Base-by-base conservation (phyloP, 2,797 vertebrate genomes). In the Crax fasciolata region DNA sequence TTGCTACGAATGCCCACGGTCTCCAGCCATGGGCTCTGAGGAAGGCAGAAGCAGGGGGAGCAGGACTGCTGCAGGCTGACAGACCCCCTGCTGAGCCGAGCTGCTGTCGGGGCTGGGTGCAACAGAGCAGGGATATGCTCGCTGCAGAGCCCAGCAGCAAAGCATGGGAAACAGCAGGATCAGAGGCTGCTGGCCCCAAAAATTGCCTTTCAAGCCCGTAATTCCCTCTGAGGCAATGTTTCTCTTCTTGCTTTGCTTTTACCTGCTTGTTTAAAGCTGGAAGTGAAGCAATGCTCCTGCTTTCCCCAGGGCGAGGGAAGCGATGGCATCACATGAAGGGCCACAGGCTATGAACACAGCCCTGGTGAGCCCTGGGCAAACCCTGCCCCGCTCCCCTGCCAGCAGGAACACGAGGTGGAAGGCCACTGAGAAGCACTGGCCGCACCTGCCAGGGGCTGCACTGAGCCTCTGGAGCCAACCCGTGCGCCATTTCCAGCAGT, bases 311-410 rank as follows among this genome's bases (percentile, higher is more conserved):
- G 28, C 7, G 11, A 76, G 18, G 61, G 79, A 11, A 2, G 1
- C 0, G 3, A 21, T 17, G 28, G 9, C 35, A 35, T 61, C 7
- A 10, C 2, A 0, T 2, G 6, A 14, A 58, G 44, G 63, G 19
- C 48, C 39, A 28, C 39, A 39, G 32, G 18, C 49, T 73, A 72
- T 13, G 39, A 46, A 79, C 21, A 28, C 5, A 43, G 38, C 2
- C 17, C 46, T 0, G 0, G 6, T 3, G 15, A 79, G 43, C 13
- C 61, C 62, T 41, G n/a, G n/a, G 25, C n/a, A 75, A 89, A 38
- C 9, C 4, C 58, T 68, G 24, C 39, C 16, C 54, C 30, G n/a
- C 30, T 55, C 18, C 30, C 30, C 19, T 32, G n/a, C 19, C 58
- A 46, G 54, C 13, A 32, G 28, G 78, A 68, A 61, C 21, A 5